A percentile compares a stretch with the other conserved stretches of the same genome.
These are phyloP conservation scores for Xiphophorus couchianus DNA, from an alignment of 2,113 vertebrate species.

Conservation along the genomic window DNA sequence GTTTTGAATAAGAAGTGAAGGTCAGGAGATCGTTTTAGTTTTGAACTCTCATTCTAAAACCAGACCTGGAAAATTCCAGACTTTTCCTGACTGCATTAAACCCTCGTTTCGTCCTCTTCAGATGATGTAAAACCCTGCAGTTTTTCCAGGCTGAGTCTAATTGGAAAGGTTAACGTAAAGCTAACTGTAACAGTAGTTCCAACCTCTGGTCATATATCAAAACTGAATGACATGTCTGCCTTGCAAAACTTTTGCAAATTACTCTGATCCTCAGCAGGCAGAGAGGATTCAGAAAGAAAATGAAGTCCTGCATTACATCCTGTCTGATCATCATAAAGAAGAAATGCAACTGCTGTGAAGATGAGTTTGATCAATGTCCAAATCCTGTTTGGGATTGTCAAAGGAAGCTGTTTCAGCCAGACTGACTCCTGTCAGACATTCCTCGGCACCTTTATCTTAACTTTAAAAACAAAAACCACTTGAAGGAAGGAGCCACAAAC, in stretches of 20 bases:
- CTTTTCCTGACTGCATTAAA: not conserved
- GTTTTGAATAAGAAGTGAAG: too few relatives aligned
- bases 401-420: not conserved
- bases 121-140: slow-evolving; percentile 7
- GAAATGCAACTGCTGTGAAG: not conserved
- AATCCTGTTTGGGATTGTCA: not conserved
- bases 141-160: slow-evolving; percentile 3
- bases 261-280: not conserved
- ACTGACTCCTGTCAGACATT: not conserved
- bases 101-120: not conserved
- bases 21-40: too few relatives aligned
- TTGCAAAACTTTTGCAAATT: not conserved
- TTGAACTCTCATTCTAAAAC: not conserved
- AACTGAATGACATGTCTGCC: not conserved
- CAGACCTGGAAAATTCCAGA: not conserved
- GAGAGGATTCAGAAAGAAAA: not conserved
- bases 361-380: not conserved
- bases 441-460: not conserved
- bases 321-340: not conserved
- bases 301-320: not conserved
- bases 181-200: not conserved
- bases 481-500: not conserved
- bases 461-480: slow-evolving; percentile 1
- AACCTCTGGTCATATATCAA: not conserved
- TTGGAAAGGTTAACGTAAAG: slow-evolving; percentile 14